Base-by-base conservation (phyloP, 2,113 vertebrate genomes). In the Periophthalmodon schlosseri region DNA sequence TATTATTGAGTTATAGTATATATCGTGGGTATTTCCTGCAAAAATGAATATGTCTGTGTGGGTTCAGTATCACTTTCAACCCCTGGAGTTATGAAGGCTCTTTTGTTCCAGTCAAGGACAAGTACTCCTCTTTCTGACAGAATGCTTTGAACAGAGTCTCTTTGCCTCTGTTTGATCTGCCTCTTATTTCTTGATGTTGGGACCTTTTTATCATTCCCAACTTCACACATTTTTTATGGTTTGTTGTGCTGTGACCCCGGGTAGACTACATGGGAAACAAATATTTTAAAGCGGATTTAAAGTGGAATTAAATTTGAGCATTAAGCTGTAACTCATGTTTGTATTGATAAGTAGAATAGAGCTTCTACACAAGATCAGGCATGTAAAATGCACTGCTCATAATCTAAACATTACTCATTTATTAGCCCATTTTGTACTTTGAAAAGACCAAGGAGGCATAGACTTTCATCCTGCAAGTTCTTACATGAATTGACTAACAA, bases 101-200 rank as follows among this genome's bases (percentile, higher is more conserved):
- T n/a, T 33, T 65, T 77, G 49, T 76, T 61, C 75, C 63, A 56
- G 44, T 79, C 64, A 74, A 83, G 56, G 81, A 83, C 68, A 73
- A n/a, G 78, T 73, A 15, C 64, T 39, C 10, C 36, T 14, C 15
- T 73, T 28, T 76, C 71, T 68, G 57, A 74, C 68, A 74, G 33
- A 73, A 52, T 39, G 16, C 73, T 69, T 81, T 64, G 70, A 74
- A 82, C 57, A 24, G 18, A 70, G 69, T 71, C 50, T 70, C 75
- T 77, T 61, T 57, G 68, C 36, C 15, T 20, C n/a, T 11, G 54
- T 2, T 6, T 65, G 5, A 61, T 36, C 73, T 54, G 47, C 14
- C 46, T 52, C 72, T 34, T 21, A 20, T 18, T 36, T 28, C 36
- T 18, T 36, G 56, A 63, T 67, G 70, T 2, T n/a, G 36, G 46